Evolutionary conservation across 35 echinoderm and acorn worm species (phyloP).

Genomic region (Holothuria glaberrima): DNA sequence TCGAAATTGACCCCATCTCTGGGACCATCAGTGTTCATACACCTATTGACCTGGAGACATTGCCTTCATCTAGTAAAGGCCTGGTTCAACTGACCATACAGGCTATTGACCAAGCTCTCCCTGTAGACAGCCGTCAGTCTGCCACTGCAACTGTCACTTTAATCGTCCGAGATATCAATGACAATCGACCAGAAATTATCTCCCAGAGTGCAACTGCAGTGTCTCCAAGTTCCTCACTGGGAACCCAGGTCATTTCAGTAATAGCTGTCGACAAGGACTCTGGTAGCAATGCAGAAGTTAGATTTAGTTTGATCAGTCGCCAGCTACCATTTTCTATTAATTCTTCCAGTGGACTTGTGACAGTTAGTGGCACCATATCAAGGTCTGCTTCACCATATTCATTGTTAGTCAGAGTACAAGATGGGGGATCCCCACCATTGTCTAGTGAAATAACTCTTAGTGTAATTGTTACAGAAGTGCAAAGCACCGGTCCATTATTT

Average conservation of each 20-base stretch:
- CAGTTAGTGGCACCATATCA: slow-evolving; percentile 41
- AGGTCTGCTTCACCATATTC: slow-evolving; percentile 57
- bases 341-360: slow-evolving; percentile 65
- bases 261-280: slow-evolving; percentile 78
- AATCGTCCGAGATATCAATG: slow-evolving; percentile 86
- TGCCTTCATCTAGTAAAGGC: slow-evolving; percentile 58
- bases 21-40: slow-evolving; percentile 70
- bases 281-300: slow-evolving; percentile 78
- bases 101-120: slow-evolving; percentile 93
- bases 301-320: slow-evolving; percentile 57
- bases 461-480: slow-evolving; percentile 67
- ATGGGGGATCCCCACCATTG: slow-evolving; percentile 56
- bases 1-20: slow-evolving; percentile 63
- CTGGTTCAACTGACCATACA: slow-evolving; percentile 69
- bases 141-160: slow-evolving; percentile 80
- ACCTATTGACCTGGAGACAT: slow-evolving; percentile 77
- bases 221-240: slow-evolving; percentile 32
- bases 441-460: slow-evolving; percentile 51
- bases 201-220: slow-evolving; percentile 82
- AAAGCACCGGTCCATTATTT: slow-evolving; percentile 69
- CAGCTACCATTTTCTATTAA: slow-evolving; percentile 75
- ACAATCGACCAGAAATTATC: slow-evolving; percentile 84
- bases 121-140: slow-evolving; percentile 69
- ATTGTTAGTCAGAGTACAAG: slow-evolving; percentile 62
- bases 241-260: slow-evolving; percentile 66